Base-by-base conservation (phyloP, 1,140 invertebrate species). In the Limonius californicus region DNA sequence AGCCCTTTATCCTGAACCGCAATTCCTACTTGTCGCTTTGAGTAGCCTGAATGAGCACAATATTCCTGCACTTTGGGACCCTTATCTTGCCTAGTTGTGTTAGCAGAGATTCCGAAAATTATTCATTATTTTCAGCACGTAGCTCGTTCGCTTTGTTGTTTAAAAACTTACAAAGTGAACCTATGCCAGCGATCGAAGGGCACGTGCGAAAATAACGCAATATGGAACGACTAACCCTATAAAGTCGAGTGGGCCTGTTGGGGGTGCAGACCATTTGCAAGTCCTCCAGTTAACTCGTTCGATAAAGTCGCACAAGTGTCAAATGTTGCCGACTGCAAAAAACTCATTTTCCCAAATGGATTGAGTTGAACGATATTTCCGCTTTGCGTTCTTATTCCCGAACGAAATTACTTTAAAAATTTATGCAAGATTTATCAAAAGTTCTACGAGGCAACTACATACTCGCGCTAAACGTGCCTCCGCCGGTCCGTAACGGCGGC, bases 311-410 rank as follows among this genome's bases (percentile, higher is more conserved):
- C 58, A 53, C 58, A 50, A 53, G 45, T 59, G 35, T 59, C 58
- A 59, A 59, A 53, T n/a, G 45, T 59, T 50, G 35, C 35, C 8
- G 43, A 16, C 21, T 59, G 58, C 47, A 59, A 59, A 59, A 59
- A 53, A 21, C 23, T 50, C 32, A 53, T 43, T 61, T 55, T 61
- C 27, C 32, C 59, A 61, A 61, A 54, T 39, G 59, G 54, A 53
- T 61, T 54, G 53, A 54, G 32, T 35, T 54, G 47, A 45, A 45
- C 21, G 21, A 45, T 14, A 27, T 42, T 53, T 54, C 27, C 14
- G 15, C 19, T 53, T 4, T 12, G 18, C 35, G 35, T 11, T 23
- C 59, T 54, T 55, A 55, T 50, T 50, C n/a, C 35, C 35, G 8
- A 39, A 39, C n/a, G n/a, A 39, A 39, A 39, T 39, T 39, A 39